These are phyloP conservation scores for Sesia apiformis DNA, from an alignment of 2,888 invertebrate species.

Conservation along the genomic window DNA sequence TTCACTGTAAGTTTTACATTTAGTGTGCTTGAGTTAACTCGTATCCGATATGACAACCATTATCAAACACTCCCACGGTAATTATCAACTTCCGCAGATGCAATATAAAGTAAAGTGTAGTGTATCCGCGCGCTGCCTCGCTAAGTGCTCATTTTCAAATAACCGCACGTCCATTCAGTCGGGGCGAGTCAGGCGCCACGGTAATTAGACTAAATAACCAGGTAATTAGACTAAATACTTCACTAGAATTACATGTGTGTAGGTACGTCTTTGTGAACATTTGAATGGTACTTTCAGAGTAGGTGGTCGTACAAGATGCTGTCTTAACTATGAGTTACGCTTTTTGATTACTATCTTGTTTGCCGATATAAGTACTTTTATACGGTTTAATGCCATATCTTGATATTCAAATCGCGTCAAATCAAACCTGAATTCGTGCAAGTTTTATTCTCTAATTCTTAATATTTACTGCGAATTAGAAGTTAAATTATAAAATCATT, in stretches of 20 bases:
- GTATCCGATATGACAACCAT: no score
- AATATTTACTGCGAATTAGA: no score
- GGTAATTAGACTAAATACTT: conserved; percentile 10
- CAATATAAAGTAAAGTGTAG: neutral
- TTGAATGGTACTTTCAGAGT: neutral
- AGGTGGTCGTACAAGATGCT: neutral
- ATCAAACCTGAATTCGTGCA: no score
- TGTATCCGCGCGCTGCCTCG: neutral
- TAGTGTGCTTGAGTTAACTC: no score
- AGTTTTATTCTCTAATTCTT: no score
- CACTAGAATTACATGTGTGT: conserved; percentile 11
- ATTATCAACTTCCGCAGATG: neutral
- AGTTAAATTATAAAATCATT: no score
- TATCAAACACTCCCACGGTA: neutral
- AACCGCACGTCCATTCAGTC: conserved; percentile 22
- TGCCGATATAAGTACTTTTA: no score
- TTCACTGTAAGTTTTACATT: no score
- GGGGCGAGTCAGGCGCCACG: conserved; percentile 20
- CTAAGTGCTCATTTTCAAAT: conserved; percentile 14
- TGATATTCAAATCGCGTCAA: no score
- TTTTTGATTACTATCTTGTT: neutral
- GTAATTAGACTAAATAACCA: conserved; percentile 28
- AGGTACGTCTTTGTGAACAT: neutral
- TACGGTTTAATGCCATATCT: no score
- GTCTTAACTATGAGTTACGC: neutral